Evolutionary conservation across 35 echinoderm and acorn worm species (phyloP).

Genomic region (Hemicentrotus pulcherrimus): DNA sequence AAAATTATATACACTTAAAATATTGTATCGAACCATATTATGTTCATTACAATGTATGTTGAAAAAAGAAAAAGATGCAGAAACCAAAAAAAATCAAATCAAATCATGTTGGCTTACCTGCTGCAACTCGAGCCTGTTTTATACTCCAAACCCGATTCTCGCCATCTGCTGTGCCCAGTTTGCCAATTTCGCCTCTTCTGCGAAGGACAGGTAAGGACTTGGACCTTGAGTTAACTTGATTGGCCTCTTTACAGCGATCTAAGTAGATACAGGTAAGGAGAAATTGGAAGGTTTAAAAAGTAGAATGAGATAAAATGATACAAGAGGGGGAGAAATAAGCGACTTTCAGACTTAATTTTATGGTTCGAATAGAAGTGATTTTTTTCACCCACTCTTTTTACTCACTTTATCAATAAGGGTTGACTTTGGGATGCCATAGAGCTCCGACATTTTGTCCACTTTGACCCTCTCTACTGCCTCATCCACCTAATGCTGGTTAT

Average conservation of each 20-base stretch:
- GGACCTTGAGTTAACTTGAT: not conserved
- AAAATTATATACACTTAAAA: no score
- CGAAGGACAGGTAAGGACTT: not conserved
- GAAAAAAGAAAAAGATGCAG: no score
- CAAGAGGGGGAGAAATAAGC: not conserved
- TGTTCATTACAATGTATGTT: no score
- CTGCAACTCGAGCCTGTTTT: not conserved
- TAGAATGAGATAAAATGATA: not conserved
- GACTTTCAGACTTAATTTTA: not conserved
- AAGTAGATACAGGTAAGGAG: constrained; percentile 16
- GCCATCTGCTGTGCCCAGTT: not conserved
- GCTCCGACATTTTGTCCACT: not conserved
- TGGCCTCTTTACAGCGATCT: not conserved
- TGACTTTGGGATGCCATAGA: not conserved
- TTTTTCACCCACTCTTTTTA: not conserved
- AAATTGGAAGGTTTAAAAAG: not conserved
- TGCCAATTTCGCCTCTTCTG: not conserved
- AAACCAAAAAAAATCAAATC: no score
- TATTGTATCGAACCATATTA: no score
- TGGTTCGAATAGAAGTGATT: not conserved
- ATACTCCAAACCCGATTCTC: not conserved
- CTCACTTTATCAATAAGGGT: not conserved
- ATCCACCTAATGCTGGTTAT: not conserved
- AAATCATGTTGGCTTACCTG: not conserved
- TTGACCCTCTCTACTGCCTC: not conserved